Conservation (phyloP, 2,888 invertebrate genomes). For the Philereme transversata region DNA sequence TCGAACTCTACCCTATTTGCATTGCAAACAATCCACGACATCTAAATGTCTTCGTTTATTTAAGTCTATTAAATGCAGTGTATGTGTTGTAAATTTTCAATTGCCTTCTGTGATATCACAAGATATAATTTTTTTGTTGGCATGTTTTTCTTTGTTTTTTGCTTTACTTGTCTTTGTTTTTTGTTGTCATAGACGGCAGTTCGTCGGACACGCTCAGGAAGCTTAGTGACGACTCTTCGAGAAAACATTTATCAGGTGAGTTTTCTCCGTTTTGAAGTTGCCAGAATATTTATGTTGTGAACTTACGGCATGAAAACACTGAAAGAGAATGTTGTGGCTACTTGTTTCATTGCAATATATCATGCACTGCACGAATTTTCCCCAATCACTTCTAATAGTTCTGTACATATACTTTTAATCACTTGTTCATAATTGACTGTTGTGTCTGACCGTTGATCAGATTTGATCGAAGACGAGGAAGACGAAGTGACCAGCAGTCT, state of each 20-base stretch:
- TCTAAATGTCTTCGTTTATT: slow-evolving; percentile 17
- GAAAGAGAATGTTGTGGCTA: slow-evolving; percentile 63
- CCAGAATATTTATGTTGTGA: slow-evolving; percentile 20
- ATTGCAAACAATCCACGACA: slow-evolving; percentile 33
- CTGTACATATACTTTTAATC: slow-evolving; percentile 52
- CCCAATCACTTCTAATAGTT: slow-evolving; percentile 36
- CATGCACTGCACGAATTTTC: slow-evolving; percentile 39
- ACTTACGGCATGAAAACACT: slow-evolving; percentile 58
- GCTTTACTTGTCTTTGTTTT: slow-evolving; percentile 78
- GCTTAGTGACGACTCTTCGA: slow-evolving; percentile 79
- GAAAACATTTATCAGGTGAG: slow-evolving; percentile 83
- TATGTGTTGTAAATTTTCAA: slow-evolving; percentile 42
- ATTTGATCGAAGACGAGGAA: slow-evolving; percentile 84
- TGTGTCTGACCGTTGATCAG: slow-evolving; percentile 61
- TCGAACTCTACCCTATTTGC: slow-evolving; percentile 53
- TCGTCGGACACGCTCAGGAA: slow-evolving; percentile 77
- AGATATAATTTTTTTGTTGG: slow-evolving; percentile 47
- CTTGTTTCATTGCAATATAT: slow-evolving; percentile 30
- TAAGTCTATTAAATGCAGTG: slow-evolving; percentile 50
- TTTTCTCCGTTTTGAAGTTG: slow-evolving; percentile 23
- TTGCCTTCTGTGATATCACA: slow-evolving; percentile 46
- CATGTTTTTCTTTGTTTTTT: slow-evolving; percentile 69
- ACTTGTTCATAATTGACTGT: slow-evolving; percentile 49
- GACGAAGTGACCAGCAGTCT: slow-evolving; percentile 79
- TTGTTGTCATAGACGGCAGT: slow-evolving; percentile 82